These are phyloP conservation scores for Aplocera efformata DNA, from an alignment of 2,888 invertebrate genomes.

Conservation along the genomic window DNA sequence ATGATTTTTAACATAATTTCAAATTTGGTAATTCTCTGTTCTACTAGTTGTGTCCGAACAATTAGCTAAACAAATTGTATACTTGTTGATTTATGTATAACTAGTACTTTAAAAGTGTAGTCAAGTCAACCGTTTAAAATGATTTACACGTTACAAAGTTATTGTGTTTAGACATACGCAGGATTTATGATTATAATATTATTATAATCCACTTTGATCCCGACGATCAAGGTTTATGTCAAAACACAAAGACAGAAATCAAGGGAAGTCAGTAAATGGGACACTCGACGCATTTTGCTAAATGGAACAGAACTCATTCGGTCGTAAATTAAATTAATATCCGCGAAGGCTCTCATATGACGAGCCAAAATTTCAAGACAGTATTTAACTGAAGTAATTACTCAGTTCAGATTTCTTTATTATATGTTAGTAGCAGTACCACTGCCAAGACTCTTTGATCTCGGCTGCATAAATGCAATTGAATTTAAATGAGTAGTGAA, in stretches of 20 bases:
- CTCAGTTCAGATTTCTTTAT: slow-evolving; percentile 45
- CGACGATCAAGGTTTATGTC: slow-evolving; percentile 14
- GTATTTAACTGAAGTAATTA: slow-evolving; percentile 43
- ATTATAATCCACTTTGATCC: slow-evolving; percentile 16
- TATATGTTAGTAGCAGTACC: slow-evolving; percentile 38
- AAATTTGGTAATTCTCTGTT: too few species aligned
- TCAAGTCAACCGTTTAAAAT: too few species aligned
- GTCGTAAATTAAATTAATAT: slow-evolving; percentile 46
- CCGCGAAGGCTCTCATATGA: slow-evolving; percentile 42
- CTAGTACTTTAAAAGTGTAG: too few species aligned
- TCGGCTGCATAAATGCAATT: slow-evolving; percentile 48
- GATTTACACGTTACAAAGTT: too few species aligned
- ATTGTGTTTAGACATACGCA: too few species aligned
- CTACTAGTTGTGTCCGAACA: too few species aligned
- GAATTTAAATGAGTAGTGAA: slow-evolving; percentile 44
- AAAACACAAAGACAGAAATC: slow-evolving; percentile 27
- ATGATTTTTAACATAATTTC: too few species aligned
- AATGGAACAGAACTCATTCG: slow-evolving; percentile 43
- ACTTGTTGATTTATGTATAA: too few species aligned
- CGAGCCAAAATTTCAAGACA: slow-evolving; percentile 34
- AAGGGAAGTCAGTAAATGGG: slow-evolving; percentile 26
- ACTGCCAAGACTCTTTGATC: slow-evolving; percentile 66
- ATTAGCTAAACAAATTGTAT: too few species aligned
- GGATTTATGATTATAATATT: too few species aligned
- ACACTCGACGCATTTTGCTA: slow-evolving; percentile 35